Conservation (phyloP, 2,113 vertebrate genomes). For the Manacus vitellinus region DNA sequence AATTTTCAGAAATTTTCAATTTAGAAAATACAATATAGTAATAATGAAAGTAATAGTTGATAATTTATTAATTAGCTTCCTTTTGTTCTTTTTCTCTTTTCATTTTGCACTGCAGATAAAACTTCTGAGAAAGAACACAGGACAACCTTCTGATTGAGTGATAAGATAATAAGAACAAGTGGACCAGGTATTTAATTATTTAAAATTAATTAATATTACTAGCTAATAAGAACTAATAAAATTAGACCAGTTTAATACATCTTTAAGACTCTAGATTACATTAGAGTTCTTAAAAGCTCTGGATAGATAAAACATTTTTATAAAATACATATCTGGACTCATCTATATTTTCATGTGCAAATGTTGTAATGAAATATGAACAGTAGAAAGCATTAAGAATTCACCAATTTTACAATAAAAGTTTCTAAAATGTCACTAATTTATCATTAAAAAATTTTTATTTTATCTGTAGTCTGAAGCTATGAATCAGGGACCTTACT, state of each 20-base stretch:
- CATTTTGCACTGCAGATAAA: neutral
- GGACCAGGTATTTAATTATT: slow-evolving; percentile 19
- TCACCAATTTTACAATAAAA: neutral
- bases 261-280: neutral
- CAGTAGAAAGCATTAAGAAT: neutral
- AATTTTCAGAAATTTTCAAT: neutral
- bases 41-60: neutral
- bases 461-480: neutral
- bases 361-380: neutral
- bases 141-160: neutral
- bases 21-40: neutral
- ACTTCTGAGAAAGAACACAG: neutral
- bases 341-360: neutral
- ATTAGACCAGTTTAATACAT: neutral
- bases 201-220: neutral
- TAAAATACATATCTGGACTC: neutral
- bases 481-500: neutral
- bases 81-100: neutral
- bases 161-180: neutral
- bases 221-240: neutral
- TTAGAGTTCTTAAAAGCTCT: neutral
- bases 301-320: neutral
- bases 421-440: neutral
- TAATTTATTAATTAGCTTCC: neutral
- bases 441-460: neutral